Conservation (phyloP, 64 coral and sea anemone genomes). For the Pocillopora damicornis region DNA sequence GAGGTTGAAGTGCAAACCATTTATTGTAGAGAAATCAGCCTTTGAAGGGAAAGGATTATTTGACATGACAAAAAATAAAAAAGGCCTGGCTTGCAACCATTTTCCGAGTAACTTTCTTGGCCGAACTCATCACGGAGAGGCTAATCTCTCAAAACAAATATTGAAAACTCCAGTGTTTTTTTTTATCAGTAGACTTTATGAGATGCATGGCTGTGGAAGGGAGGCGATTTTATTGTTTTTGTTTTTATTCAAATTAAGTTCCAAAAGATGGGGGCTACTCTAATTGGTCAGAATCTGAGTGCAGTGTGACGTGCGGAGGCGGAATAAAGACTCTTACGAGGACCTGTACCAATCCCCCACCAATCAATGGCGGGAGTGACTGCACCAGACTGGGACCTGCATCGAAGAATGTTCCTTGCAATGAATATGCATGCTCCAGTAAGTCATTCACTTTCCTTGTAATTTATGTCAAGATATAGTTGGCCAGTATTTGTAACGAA, state of each 20-base stretch:
- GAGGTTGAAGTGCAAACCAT: too few species aligned
- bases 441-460: too few species aligned
- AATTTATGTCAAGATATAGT: too few species aligned
- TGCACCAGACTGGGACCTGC: not conserved
- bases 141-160: not conserved
- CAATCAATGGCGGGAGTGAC: not conserved
- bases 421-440: not conserved
- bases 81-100: too few species aligned
- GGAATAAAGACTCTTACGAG: not conserved
- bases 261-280: not conserved
- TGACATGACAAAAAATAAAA: too few species aligned
- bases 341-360: constrained; percentile 1
- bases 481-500: not conserved
- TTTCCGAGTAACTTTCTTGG: too few species aligned
- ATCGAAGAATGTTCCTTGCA: not conserved
- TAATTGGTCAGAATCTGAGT: not conserved
- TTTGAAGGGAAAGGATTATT: not conserved
- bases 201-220: not conserved
- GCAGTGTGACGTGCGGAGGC: not conserved
- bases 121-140: too few species aligned
- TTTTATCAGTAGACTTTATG: too few species aligned
- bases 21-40: too few species aligned
- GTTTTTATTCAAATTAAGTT: not conserved
- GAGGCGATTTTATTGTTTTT: not conserved
- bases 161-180: too few species aligned